Percentiles rank a stretch among this genome's conserved stretches.
These are phyloP conservation scores for Reticulitermes lucifugus DNA, from an alignment of 2,888 invertebrate genomes.

Conservation along the genomic window DNA sequence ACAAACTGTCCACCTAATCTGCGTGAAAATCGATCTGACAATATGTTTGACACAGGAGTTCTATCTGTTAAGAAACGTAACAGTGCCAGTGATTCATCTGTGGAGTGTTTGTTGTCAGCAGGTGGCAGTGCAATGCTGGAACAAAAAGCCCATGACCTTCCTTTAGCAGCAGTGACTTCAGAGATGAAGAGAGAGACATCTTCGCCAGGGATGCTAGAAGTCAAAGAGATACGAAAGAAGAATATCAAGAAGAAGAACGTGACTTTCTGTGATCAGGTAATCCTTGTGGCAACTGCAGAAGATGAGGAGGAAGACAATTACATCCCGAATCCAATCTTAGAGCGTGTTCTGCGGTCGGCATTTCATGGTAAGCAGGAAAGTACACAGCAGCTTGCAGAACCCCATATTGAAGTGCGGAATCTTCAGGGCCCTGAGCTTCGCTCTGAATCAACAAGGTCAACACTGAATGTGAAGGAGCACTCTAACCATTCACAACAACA, in stretches of 20 bases:
- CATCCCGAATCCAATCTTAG: slow-evolving; percentile 90
- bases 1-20: slow-evolving; percentile 42
- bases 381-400: slow-evolving; percentile 28
- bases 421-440: slow-evolving; percentile 62
- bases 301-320: slow-evolving; percentile 92
- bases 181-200: not conserved
- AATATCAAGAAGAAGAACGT: slow-evolving; percentile 91
- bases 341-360: slow-evolving; percentile 85
- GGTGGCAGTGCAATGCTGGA: not conserved
- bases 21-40: slow-evolving; percentile 45
- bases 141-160: not conserved
- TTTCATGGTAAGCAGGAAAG: slow-evolving; percentile 72
- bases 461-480: slow-evolving; percentile 57
- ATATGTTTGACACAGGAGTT: slow-evolving; percentile 45
- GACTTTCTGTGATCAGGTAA: slow-evolving; percentile 95
- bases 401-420: slow-evolving; percentile 63
- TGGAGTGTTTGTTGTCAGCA: slow-evolving; percentile 35
- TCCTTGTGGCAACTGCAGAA: slow-evolving; percentile 91
- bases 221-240: slow-evolving; percentile 66
- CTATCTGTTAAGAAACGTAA: slow-evolving; percentile 44
- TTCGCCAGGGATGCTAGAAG: not conserved
- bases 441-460: slow-evolving; percentile 63
- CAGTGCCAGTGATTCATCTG: slow-evolving; percentile 34
- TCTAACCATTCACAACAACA: slow-evolving; percentile 65
- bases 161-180: too few relatives aligned